phyloP scores from a whole-genome alignment of 2,113 vertebrate genomes.

The Vulpes lagopus region DNA sequence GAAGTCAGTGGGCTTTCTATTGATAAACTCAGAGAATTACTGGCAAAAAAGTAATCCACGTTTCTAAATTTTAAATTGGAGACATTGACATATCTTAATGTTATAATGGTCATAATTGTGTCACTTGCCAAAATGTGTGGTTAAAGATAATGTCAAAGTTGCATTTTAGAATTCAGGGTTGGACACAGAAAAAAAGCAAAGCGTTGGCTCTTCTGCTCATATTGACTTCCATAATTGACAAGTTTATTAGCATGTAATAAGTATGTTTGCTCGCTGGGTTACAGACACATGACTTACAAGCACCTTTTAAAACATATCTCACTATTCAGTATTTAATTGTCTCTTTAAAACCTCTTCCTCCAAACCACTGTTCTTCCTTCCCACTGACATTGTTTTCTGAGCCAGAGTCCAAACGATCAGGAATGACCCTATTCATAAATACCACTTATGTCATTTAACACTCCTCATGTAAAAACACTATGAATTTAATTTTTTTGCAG shows the following conservation, averaged over 20 bases:
- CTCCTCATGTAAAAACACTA: background rate
- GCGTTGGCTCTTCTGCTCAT: background rate
- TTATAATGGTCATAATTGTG: conserved; percentile 41
- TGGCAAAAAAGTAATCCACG: background rate
- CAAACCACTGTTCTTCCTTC: background rate
- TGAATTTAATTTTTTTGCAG: background rate
- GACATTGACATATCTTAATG: background rate
- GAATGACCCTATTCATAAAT: background rate
- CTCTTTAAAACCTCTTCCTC: background rate
- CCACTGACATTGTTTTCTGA: background rate
- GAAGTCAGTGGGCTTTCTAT: background rate
- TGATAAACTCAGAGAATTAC: background rate
- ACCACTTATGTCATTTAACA: background rate
- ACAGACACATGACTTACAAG: background rate
- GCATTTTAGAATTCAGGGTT: background rate
- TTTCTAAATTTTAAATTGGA: background rate
- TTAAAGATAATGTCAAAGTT: background rate
- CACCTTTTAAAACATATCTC: background rate
- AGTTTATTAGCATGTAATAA: conserved; percentile 26
- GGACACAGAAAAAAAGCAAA: conserved; percentile 6
- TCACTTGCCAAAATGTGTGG: background rate
- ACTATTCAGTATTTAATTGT: background rate
- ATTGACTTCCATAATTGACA: background rate
- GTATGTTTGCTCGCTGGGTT: background rate
- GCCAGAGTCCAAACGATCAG: background rate